phyloP scores from a whole-genome alignment of 2,113 vertebrate species.

The Vombatus ursinus region DNA sequence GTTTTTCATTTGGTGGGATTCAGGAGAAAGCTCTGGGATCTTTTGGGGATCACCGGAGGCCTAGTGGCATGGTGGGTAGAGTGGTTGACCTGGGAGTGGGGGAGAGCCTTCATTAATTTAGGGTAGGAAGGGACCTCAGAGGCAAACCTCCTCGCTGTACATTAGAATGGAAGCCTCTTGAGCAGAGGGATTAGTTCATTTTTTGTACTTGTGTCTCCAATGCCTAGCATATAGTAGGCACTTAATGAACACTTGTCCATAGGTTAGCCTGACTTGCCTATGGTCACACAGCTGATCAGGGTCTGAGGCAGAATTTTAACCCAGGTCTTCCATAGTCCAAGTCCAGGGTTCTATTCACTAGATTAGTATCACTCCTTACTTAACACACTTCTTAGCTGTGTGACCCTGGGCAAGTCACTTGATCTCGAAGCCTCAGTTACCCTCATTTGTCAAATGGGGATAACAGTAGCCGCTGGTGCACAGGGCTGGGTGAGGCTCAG shows the following conservation, averaged over 20 bases:
- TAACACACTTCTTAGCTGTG: background rate
- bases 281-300: background rate
- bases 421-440: background rate
- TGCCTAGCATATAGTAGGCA: too few relatives aligned
- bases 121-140: too few relatives aligned
- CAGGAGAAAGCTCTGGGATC: slow-evolving; percentile 2
- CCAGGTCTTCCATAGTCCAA: too few relatives aligned
- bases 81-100: background rate
- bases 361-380: background rate
- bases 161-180: too few relatives aligned
- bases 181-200: too few relatives aligned
- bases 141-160: too few relatives aligned
- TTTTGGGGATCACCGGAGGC: background rate
- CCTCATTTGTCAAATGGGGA: background rate
- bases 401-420: background rate
- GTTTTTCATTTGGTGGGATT: background rate
- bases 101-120: too few relatives aligned
- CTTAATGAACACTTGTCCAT: background rate
- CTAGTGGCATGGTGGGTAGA: background rate
- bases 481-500: background rate
- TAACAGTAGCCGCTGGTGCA: background rate
- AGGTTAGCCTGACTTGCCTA: background rate
- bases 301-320: background rate
- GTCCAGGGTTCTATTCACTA: background rate
- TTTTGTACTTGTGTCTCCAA: too few relatives aligned